Percentiles rank a stretch among this genome's conserved stretches.
These are phyloP conservation scores for Emys orbicularis DNA, from an alignment of 2,797 vertebrate genomes.

Conservation along the genomic window DNA sequence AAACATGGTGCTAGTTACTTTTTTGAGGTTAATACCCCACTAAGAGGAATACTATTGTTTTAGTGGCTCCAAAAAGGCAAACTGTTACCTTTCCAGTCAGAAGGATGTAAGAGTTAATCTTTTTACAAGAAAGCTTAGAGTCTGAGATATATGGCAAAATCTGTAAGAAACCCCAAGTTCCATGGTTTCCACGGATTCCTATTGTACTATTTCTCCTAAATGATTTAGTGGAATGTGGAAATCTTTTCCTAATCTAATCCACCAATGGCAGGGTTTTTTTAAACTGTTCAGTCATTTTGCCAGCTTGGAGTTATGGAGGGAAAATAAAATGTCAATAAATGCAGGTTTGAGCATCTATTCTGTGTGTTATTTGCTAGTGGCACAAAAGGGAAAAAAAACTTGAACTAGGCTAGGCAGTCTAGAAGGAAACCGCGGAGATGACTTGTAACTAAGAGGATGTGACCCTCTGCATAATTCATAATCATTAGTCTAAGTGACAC, in stretches of 20 bases:
- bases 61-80: background rate
- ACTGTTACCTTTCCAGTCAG: background rate
- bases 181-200: background rate
- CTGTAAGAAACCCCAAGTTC: background rate
- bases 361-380: slow-evolving; percentile 73
- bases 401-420: slow-evolving; percentile 68
- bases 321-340: slow-evolving; percentile 78
- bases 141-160: background rate
- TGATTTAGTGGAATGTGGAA: background rate
- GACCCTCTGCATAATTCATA: slow-evolving; percentile 87
- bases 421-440: slow-evolving; percentile 80
- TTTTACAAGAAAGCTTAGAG: background rate
- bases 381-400: slow-evolving; percentile 48
- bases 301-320: background rate
- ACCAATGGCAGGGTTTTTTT: background rate
- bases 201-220: slow-evolving; percentile 11
- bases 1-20: background rate
- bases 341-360: slow-evolving; percentile 73
- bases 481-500: slow-evolving; percentile 86
- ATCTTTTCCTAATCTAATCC: slow-evolving; percentile 20
- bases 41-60: background rate
- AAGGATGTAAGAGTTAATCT: background rate
- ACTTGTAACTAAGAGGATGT: slow-evolving; percentile 85
- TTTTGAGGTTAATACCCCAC: background rate
- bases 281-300: background rate